These are phyloP conservation scores for Orius insidiosus DNA, from an alignment of 1,140 invertebrate species.

Conservation along the genomic window DNA sequence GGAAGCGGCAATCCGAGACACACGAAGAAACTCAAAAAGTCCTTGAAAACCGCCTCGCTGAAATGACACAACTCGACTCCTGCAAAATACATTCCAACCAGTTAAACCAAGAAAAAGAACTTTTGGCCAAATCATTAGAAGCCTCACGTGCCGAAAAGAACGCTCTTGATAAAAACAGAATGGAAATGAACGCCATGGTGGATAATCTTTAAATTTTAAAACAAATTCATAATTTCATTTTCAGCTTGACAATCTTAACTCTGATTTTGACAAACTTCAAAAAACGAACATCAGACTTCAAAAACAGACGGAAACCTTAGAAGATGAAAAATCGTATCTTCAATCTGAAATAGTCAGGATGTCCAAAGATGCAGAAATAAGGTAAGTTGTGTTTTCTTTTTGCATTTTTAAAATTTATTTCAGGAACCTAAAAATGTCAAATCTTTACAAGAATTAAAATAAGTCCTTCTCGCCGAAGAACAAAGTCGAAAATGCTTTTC, in stretches of 20 bases:
- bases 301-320: constrained; percentile 48
- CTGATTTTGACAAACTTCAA: constrained; percentile 58
- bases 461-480: too few species aligned
- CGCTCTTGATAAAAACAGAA: constrained; percentile 54
- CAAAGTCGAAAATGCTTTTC: too few species aligned
- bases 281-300: constrained; percentile 50
- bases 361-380: constrained; percentile 45
- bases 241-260: constrained; percentile 52
- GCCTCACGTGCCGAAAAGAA: constrained; percentile 51
- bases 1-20: constrained; percentile 49
- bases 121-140: constrained; percentile 50
- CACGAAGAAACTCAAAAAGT: constrained; percentile 40
- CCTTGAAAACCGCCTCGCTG: constrained; percentile 46
- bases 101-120: constrained; percentile 55
- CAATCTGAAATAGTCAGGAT: constrained; percentile 50
- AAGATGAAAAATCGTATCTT: constrained; percentile 55
- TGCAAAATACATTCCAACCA: constrained; percentile 46
- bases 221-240: constrained; percentile 19
- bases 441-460: too few species aligned
- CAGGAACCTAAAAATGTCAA: too few species aligned
- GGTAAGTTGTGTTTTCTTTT: too few species aligned
- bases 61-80: constrained; percentile 52
- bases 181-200: constrained; percentile 55
- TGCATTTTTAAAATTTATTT: not conserved
- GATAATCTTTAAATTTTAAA: not conserved